Conservation (phyloP, 2,113 vertebrate genomes). For the Gobiocypris rarus region DNA sequence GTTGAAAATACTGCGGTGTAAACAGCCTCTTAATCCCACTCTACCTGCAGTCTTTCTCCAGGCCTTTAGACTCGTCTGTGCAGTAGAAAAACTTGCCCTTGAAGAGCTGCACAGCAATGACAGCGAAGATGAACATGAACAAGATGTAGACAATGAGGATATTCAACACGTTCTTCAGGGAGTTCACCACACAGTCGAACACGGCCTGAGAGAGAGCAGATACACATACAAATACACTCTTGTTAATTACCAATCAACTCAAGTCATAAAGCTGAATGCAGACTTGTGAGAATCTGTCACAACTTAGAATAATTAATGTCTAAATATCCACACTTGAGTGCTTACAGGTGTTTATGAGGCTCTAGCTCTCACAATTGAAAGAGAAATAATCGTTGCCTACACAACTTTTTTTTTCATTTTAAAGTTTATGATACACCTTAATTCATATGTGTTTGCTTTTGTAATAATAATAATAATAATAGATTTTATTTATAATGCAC, state of each 20-base stretch:
- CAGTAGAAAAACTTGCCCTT: conserved; percentile 98
- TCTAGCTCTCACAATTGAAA: background rate
- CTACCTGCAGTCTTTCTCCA: conserved; percentile 96
- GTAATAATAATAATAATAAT: no score
- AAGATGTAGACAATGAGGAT: conserved; percentile 97
- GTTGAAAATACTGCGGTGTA: no score
- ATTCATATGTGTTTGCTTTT: no score
- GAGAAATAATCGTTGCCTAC: no score
- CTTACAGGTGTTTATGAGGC: conserved; percentile 21
- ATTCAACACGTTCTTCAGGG: conserved; percentile 95
- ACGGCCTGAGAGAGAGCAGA: conserved; percentile 82
- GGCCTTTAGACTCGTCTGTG: conserved; percentile 93
- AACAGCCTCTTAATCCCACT: conserved; percentile 22
- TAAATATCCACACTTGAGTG: background rate
- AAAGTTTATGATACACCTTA: no score
- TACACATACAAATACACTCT: conserved; percentile 15
- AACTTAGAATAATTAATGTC: background rate
- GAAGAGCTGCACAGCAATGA: conserved; percentile 97
- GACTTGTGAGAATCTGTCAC: background rate
- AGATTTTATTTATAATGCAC: no score
- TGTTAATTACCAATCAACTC: background rate
- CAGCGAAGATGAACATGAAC: conserved; percentile 99
- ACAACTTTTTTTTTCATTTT: no score
- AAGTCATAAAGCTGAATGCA: background rate
- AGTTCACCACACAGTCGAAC: conserved; percentile 98